Base-by-base conservation (phyloP, 2,797 vertebrate genomes). In the Buphagus erythrorhynchus region DNA sequence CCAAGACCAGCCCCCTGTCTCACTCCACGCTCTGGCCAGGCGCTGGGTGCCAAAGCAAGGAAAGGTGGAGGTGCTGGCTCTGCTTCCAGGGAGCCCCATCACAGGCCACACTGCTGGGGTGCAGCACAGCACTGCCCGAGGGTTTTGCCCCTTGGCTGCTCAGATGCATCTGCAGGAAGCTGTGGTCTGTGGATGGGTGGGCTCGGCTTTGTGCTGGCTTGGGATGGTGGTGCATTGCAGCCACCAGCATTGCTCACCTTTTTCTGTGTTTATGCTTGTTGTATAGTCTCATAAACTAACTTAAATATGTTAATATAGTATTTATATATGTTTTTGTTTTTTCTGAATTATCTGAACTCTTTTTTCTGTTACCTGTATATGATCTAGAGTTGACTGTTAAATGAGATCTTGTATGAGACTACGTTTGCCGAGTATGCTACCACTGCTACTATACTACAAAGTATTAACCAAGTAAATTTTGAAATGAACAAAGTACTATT, bases 321-420 rank as follows among this genome's bases (percentile, higher is more conserved):
- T 97, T 97, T 97, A 97, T 97, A 14, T 82, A 61, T 75, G 85
- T 2, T 88, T 95, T 88, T 84, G 80, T 62, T 95, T 90, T 74
- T 88, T 84, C 93, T 72, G 61, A 67, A 62, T 83, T 92, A 76
- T 16, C 63, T 82, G 85, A 77, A 86, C 69, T 63, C 66, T 81
- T 92, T 79, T 36, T 91, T 58, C 90, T 97, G 96, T 97, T 97
- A 96, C 94, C 95, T 97, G 66, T 95, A 80, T 86, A 93, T 93
- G 90, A 95, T 96, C 95, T 95, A 95, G 91, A 95, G 96, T 95
- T 96, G 96, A 96, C 95, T 96, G 94, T 97, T 96, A 83, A 96
- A 68, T 90, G 92, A 93, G 89, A 83, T 94, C 81, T 95, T 94
- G 72, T 92, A 69, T 90, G 76, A 95, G 95, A 87, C 92, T 96